Conservation (phyloP, 30 jellyfish, hydroid and myxozoan species). For the Cassiopea andromeda region DNA sequence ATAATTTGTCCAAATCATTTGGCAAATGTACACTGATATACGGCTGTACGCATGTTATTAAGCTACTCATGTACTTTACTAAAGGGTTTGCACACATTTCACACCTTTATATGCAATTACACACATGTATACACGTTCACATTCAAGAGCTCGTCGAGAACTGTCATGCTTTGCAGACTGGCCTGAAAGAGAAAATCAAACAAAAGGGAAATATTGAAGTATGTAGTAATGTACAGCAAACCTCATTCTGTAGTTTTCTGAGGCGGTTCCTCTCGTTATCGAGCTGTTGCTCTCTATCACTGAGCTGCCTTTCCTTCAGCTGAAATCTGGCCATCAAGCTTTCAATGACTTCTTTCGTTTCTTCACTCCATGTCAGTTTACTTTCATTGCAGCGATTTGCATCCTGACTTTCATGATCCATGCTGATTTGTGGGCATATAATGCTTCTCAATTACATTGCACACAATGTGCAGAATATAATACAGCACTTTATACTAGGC, state of each 20-base stretch:
- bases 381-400: not conserved
- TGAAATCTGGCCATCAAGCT: conserved; percentile 20
- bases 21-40: no score
- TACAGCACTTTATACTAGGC: not conserved
- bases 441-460: not conserved
- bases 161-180: no score
- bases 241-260: not conserved
- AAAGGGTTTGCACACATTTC: no score
- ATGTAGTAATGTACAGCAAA: not conserved
- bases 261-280: not conserved
- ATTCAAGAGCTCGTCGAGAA: no score
- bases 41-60: no score
- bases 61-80: no score
- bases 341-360: conserved; percentile 20
- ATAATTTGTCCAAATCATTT: no score
- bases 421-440: not conserved
- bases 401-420: conserved; percentile 12
- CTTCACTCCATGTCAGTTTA: conserved; percentile 23
- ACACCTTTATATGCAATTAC: no score
- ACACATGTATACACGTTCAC: no score
- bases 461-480: not conserved
- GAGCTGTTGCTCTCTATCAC: conserved; percentile 1
- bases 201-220: no score
- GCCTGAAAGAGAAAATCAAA: no score
- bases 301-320: conserved; percentile 33